A percentile compares a stretch with the other conserved stretches of the same genome.
These are phyloP conservation scores for Platycnemis pennipes DNA, from an alignment of 2,888 invertebrate species.

Conservation along the genomic window DNA sequence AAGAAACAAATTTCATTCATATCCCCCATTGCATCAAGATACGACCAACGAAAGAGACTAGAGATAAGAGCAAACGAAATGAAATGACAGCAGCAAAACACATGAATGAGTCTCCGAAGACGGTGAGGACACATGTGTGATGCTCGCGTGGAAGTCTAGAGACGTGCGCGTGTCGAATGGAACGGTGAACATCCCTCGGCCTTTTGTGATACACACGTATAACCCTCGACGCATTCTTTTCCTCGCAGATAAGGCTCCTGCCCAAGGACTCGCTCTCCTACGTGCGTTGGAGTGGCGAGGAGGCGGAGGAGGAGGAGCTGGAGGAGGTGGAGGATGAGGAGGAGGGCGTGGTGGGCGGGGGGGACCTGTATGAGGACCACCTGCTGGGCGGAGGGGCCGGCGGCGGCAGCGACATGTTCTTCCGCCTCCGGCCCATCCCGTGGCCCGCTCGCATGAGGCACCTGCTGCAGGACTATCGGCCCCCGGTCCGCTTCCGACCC, in stretches of 20 bases:
- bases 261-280: slow-evolving; percentile 47
- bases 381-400: background rate
- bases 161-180: too few relatives aligned
- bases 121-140: too few relatives aligned
- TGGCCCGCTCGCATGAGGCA: slow-evolving; percentile 54
- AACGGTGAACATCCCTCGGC: too few relatives aligned
- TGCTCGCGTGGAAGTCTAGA: too few relatives aligned
- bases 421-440: slow-evolving; percentile 60
- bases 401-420: background rate
- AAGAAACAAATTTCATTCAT: too few relatives aligned
- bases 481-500: slow-evolving; percentile 70
- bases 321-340: slow-evolving; percentile 49
- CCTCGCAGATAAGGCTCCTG: slow-evolving; percentile 50
- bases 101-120: too few relatives aligned
- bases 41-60: too few relatives aligned
- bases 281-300: slow-evolving; percentile 56
- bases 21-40: too few relatives aligned
- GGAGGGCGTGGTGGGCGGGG: background rate
- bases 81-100: too few relatives aligned
- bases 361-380: slow-evolving; percentile 8
- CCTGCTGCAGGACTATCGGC: slow-evolving; percentile 69
- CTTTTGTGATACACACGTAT: too few relatives aligned
- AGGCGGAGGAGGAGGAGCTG: slow-evolving; percentile 29
- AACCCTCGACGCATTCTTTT: too few relatives aligned
- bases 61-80: too few relatives aligned